Conservation (phyloP, 2,797 vertebrate species). For the Sebastes jordani region DNA sequence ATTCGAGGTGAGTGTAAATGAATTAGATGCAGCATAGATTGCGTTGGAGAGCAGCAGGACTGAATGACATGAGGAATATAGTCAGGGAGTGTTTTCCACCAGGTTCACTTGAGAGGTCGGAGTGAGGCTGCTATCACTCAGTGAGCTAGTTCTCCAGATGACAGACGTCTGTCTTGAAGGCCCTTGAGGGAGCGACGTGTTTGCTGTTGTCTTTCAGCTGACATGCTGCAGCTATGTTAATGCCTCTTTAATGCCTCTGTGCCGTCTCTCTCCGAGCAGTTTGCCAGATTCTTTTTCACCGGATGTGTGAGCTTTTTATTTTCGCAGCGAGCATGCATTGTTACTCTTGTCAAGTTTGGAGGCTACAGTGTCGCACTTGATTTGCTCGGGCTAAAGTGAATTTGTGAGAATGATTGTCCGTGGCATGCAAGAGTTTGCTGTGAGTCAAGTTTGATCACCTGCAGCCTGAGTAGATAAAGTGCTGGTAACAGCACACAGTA, state of each 20-base stretch:
- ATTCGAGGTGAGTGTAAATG: background rate
- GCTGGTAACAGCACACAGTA: too few relatives aligned
- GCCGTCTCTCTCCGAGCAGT: background rate
- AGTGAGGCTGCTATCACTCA: constrained; percentile 15
- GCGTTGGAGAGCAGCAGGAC: background rate
- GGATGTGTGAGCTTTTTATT: background rate
- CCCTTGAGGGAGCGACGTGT: constrained; percentile 63
- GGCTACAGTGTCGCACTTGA: too few relatives aligned
- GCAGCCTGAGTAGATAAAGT: too few relatives aligned
- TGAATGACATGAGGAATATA: background rate
- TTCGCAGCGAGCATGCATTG: background rate
- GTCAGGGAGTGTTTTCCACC: background rate
- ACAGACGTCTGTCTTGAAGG: constrained; percentile 67
- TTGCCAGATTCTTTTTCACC: background rate
- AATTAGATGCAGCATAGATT: background rate
- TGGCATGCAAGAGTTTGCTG: too few relatives aligned
- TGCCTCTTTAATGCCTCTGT: constrained; percentile 43
- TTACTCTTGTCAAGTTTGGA: background rate
- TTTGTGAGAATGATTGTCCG: too few relatives aligned
- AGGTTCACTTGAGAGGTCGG: background rate
- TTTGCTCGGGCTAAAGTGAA: too few relatives aligned
- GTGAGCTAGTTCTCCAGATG: constrained; percentile 52
- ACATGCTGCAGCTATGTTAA: constrained; percentile 68
- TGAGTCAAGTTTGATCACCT: too few relatives aligned
- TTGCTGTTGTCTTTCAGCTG: constrained; percentile 72